Conservation (phyloP, 2,888 invertebrate species). For the Campaea margaritaria region DNA sequence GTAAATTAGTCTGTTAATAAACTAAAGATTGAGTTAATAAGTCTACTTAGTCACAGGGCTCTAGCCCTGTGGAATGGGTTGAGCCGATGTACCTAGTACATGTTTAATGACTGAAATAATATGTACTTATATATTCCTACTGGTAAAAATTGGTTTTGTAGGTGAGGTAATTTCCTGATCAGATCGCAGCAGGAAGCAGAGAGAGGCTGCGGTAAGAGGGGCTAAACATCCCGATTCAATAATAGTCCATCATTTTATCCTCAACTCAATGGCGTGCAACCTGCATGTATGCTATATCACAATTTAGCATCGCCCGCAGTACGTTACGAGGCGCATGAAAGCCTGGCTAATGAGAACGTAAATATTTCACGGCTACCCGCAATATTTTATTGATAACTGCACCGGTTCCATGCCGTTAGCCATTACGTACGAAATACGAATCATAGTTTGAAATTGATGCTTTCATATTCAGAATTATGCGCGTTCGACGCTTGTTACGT, state of each 20-base stretch:
- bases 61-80: no score
- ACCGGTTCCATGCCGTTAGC: constrained; percentile 41
- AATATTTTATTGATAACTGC: constrained; percentile 67
- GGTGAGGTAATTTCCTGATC: no score
- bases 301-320: constrained; percentile 33
- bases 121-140: no score
- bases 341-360: constrained; percentile 69
- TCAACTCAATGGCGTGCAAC: constrained; percentile 3
- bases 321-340: constrained; percentile 40
- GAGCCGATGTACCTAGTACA: no score
- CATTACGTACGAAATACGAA: constrained; percentile 39
- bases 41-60: no score
- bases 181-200: no score
- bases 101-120: no score
- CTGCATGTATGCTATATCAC: constrained; percentile 30
- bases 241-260: constrained; percentile 23
- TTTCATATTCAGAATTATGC: constrained; percentile 34
- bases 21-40: no score
- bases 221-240: no score
- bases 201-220: no score
- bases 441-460: constrained; percentile 47
- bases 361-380: constrained; percentile 64
- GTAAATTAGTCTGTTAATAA: no score
- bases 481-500: constrained; percentile 19
- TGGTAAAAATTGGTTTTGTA: no score